phyloP scores from a whole-genome alignment of 1,140 invertebrate genomes.

The Solenopsis fugax region DNA sequence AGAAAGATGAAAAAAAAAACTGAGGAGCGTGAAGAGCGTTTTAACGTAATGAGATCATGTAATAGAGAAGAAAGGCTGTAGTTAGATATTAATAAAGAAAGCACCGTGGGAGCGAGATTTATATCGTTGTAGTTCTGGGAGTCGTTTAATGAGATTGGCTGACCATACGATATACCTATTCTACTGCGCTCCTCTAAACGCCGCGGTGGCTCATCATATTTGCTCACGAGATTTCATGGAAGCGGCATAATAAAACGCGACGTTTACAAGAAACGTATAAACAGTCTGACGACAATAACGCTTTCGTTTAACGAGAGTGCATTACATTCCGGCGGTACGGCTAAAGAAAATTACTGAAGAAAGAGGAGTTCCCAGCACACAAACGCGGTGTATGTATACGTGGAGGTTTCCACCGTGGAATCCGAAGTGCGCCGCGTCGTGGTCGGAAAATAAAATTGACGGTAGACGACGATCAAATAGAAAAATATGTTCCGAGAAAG shows the following conservation, averaged over 20 bases:
- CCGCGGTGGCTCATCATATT: background rate
- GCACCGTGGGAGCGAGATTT: constrained; percentile 10
- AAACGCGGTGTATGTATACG: background rate
- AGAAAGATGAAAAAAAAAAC: constrained; percentile 20
- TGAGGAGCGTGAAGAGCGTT: constrained; percentile 29
- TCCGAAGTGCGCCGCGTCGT: background rate
- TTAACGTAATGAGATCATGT: constrained; percentile 43
- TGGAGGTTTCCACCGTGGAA: background rate
- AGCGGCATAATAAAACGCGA: constrained; percentile 36
- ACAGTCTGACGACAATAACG: constrained; percentile 26
- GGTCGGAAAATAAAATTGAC: constrained; percentile 46
- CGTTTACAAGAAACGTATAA: constrained; percentile 41
- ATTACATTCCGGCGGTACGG: constrained; percentile 15
- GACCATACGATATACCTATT: background rate
- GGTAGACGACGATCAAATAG: constrained; percentile 43
- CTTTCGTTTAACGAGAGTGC: constrained; percentile 48
- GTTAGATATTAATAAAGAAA: constrained; percentile 50
- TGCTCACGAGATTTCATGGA: constrained; percentile 29
- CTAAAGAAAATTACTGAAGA: constrained; percentile 41
- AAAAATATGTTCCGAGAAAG: constrained; percentile 57
- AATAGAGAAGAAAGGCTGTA: constrained; percentile 11
- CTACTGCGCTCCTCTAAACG: background rate
- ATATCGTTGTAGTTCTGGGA: background rate
- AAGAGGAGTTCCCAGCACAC: background rate
- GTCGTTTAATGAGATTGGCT: constrained; percentile 47